A percentile compares a stretch with the other conserved stretches of the same genome.
These are phyloP conservation scores for Nymphicus hollandicus DNA, from an alignment of 2,113 vertebrate species.

Conservation along the genomic window DNA sequence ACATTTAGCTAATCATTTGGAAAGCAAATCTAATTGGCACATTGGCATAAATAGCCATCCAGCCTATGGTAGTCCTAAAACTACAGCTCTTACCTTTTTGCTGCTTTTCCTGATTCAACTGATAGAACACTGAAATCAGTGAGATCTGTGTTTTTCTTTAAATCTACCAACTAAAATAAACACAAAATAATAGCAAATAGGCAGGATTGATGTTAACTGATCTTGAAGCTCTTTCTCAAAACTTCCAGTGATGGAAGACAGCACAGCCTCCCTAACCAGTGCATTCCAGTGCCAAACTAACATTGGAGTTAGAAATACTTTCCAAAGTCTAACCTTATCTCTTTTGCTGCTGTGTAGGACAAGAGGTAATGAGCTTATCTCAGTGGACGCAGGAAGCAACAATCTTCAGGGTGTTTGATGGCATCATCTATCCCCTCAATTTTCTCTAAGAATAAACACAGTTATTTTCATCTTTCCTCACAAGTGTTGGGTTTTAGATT, in stretches of 20 bases:
- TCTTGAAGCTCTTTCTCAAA: neutral
- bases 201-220: neutral
- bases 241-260: neutral
- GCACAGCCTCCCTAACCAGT: neutral
- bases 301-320: neutral
- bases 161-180: neutral
- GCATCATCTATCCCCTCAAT: neutral
- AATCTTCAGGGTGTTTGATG: neutral
- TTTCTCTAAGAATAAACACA: neutral
- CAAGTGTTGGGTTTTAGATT: neutral
- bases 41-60: neutral
- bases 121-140: neutral
- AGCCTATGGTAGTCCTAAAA: neutral
- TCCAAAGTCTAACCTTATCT: neutral
- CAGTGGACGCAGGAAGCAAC: neutral
- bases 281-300: neutral
- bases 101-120: neutral
- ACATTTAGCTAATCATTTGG: neutral
- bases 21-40: neutral
- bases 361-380: neutral
- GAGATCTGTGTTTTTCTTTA: neutral
- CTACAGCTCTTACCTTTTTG: neutral
- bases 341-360: neutral
- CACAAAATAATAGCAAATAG: neutral
- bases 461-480: neutral